These are phyloP conservation scores for Elymnias hypermnestra DNA, from an alignment of 1,140 invertebrate genomes.

Conservation along the genomic window DNA sequence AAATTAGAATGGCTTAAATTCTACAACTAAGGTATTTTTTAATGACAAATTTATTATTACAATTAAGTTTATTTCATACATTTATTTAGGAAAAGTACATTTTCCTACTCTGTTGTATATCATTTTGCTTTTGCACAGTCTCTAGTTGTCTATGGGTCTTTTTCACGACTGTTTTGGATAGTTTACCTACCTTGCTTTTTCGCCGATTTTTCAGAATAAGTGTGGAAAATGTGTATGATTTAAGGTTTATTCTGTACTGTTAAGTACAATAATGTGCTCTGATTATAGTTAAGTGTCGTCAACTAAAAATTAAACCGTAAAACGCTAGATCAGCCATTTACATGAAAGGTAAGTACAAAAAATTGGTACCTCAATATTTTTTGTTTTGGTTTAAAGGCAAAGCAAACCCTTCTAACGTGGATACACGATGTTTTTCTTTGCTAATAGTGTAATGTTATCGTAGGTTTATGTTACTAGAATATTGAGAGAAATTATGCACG, in stretches of 20 bases:
- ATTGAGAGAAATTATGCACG: constrained; percentile 44
- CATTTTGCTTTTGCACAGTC: constrained; percentile 18
- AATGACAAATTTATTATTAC: too few relatives aligned
- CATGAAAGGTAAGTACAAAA: constrained; percentile 75
- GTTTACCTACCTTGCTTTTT: constrained; percentile 71
- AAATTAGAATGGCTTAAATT: too few relatives aligned
- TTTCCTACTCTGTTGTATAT: constrained; percentile 16
- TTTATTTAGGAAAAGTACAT: too few relatives aligned
- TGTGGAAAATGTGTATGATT: constrained; percentile 60
- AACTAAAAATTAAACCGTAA: constrained; percentile 32
- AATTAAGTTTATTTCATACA: too few relatives aligned
- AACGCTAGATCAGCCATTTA: constrained; percentile 71
- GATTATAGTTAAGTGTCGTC: constrained; percentile 42
- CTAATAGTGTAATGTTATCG: constrained; percentile 14
- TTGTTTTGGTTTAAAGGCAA: constrained; percentile 47
- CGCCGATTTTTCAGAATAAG: constrained; percentile 65
- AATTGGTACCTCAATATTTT: constrained; percentile 67
- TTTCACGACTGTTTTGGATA: constrained; percentile 76
- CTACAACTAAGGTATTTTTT: too few relatives aligned
- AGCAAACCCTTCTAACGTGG: constrained; percentile 24
- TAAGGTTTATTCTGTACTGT: constrained; percentile 38
- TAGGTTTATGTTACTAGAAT: constrained; percentile 38
- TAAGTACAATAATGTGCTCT: constrained; percentile 52
- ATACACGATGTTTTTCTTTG: constrained; percentile 11
- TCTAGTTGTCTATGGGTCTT: constrained; percentile 58